Evolutionary conservation across 2,888 invertebrate genomes (phyloP).

Genomic region (Schizotus pectinicornis): DNA sequence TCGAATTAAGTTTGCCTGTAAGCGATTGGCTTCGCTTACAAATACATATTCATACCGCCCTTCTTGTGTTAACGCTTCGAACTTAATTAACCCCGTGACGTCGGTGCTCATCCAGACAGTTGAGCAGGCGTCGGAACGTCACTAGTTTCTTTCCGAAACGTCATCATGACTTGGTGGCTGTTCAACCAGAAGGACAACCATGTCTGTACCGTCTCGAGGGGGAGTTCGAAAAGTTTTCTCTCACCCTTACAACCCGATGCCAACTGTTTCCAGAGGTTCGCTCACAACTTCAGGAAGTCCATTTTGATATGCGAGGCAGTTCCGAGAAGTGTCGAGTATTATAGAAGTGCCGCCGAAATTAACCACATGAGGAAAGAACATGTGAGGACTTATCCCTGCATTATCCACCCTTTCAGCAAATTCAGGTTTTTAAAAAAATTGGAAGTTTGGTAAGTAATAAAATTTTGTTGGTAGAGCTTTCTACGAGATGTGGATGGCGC

Average conservation of each 20-base stretch:
- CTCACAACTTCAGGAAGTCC: constrained; percentile 1
- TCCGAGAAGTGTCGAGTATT: constrained; percentile 24
- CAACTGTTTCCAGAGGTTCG: background rate
- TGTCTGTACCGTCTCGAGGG: background rate
- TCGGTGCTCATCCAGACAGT: too few species aligned
- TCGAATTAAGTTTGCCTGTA: too few species aligned
- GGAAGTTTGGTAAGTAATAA: constrained; percentile 4
- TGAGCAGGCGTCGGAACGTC: too few species aligned
- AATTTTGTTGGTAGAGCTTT: background rate
- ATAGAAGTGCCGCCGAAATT: constrained; percentile 34
- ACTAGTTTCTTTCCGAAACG: too few species aligned
- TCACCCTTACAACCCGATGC: background rate
- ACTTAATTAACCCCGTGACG: too few species aligned
- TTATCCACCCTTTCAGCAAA: constrained; percentile 39
- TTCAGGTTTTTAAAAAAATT: constrained; percentile 12
- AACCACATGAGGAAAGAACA: constrained; percentile 32
- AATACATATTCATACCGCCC: too few species aligned
- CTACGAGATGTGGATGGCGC: constrained; percentile 29
- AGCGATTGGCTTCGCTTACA: too few species aligned
- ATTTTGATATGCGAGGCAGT: constrained; percentile 13
- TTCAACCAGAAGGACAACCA: background rate
- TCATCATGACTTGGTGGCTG: too few species aligned
- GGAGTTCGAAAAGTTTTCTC: constrained; percentile 12
- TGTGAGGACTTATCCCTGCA: constrained; percentile 6
- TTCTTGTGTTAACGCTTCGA: too few species aligned